Conservation (phyloP, 2,113 vertebrate genomes). For the Chamaea fasciata region DNA sequence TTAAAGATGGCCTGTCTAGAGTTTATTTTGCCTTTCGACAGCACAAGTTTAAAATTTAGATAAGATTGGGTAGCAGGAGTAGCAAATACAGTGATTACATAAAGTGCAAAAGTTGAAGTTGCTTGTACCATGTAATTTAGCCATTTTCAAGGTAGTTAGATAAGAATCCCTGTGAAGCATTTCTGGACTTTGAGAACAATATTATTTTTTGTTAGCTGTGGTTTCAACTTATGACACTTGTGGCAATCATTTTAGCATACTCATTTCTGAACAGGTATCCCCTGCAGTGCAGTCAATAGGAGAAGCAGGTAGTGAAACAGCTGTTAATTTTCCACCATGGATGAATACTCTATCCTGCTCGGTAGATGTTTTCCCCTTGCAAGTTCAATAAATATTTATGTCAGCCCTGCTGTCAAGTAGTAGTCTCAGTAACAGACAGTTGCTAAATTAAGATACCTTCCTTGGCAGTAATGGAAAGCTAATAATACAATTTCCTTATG, state of each 20-base stretch:
- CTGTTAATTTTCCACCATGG: background rate
- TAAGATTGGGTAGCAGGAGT: background rate
- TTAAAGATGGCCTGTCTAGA: background rate
- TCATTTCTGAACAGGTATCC: background rate
- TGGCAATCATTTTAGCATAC: background rate
- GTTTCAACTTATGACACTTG: background rate
- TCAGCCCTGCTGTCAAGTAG: background rate
- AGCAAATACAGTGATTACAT: background rate
- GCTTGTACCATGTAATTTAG: background rate
- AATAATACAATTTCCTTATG: conserved; percentile 7
- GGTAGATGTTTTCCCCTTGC: background rate
- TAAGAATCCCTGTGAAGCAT: background rate
- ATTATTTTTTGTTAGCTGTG: background rate
- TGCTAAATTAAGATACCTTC: conserved; percentile 50
- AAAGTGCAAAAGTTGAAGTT: background rate
- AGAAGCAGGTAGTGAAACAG: background rate
- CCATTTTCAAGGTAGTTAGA: background rate
- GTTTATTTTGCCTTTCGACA: background rate
- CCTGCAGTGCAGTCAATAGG: background rate
- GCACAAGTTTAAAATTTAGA: conserved; percentile 1
- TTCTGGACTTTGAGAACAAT: background rate
- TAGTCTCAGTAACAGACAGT: conserved; percentile 9
- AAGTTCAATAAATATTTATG: conserved; percentile 40
- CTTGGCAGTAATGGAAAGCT: conserved; percentile 17
- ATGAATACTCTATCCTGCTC: background rate